Evolutionary conservation across 1,140 invertebrate species (phyloP).

Genomic region (silkworm (Bombyx mori)): ASM3026992v2 NC_085122.1:13272001-13272500

Average conservation of each 20-base stretch:
- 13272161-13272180: constrained; percentile 67
- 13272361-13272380: constrained; percentile 63
- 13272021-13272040: constrained; percentile 71
- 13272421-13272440: constrained; percentile 56
- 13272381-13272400: constrained; percentile 64
- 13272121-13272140: constrained; percentile 47
- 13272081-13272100: constrained; percentile 32
- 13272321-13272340: constrained; percentile 67
- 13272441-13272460: constrained; percentile 66
- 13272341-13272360: constrained; percentile 72
- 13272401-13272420: constrained; percentile 56
- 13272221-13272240: constrained; percentile 60
- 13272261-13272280: constrained; percentile 71
- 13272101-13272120: constrained; percentile 35
- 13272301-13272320: constrained; percentile 64
- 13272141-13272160: constrained; percentile 51
- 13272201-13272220: constrained; percentile 70
- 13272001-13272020: constrained; percentile 67
- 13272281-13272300: constrained; percentile 56
- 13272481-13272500: neutral
- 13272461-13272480: constrained; percentile 32
- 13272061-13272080: constrained; percentile 35
- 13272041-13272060: constrained; percentile 68
- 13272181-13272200: constrained; percentile 69
- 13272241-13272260: constrained; percentile 49